Base-by-base conservation (phyloP, 1,140 invertebrate genomes). In the Proctacanthus coquilletti region DNA sequence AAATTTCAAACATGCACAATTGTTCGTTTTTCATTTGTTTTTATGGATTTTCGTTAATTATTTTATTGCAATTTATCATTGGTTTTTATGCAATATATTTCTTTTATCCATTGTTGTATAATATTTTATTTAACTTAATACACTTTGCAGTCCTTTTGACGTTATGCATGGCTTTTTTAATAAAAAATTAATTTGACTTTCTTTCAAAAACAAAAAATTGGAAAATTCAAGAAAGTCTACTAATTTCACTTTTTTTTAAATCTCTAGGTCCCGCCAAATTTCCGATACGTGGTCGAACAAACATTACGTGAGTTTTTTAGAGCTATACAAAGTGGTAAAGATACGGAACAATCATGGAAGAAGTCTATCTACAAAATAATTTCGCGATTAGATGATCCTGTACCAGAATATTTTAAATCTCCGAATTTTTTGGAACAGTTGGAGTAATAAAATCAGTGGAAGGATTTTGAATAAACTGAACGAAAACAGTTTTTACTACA, bases 301-400 rank as follows among this genome's bases (percentile, higher is more conserved):
- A 98, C 95, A 32, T 68, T 99, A 40, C 75, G 87, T 41, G 95
- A 99, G 66, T 99, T 99, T 73, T 98, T 92, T 80, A 87, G 89
- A 62, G 86, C 96, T 41, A 88, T 99, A 51, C 80, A 91, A 60
- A 75, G 80, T 51, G 88, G 87, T 42, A 94, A 95, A 65, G 95
- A 99, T 68, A 65, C 77, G 18, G 96, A 99, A 64, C 94, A 96
- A 57, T 97, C 92, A 43, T 99, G 96, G 96, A 99, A 99, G 71
- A 99, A 99, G 64, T 83, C 89, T 47, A 99, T 99, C 65, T 99
- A 99, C 75, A 99, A 99, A 69, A 82, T 99, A 48, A 99, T 99
- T 60, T 94, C 93, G 45, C 78, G 95, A 59, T 72, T 98, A 65
- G 96, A 99, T 67, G 94, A 98, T 63, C 80, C 83, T 27, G 88